phyloP scores from a whole-genome alignment of 1,140 invertebrate genomes.

The Caenorhabditis tropicalis region DNA sequence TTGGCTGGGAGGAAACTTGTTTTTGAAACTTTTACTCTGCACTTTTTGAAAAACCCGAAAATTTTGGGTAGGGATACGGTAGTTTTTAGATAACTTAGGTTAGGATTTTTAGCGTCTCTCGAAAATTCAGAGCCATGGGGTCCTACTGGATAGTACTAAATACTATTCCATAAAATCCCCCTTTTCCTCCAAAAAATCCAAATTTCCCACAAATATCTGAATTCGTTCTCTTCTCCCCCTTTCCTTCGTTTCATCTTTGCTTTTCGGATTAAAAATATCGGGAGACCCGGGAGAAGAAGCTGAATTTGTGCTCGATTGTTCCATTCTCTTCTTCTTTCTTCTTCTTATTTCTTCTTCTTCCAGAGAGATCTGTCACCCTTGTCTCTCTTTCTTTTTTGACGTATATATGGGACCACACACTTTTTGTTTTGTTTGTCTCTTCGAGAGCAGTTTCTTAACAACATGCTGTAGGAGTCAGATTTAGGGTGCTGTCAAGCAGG shows the following conservation, averaged over 20 bases:
- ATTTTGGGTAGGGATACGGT: too few species aligned
- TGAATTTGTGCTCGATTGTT: slow-evolving; percentile 34
- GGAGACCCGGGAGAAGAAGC: not conserved
- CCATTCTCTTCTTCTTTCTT: not conserved
- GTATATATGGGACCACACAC: not conserved
- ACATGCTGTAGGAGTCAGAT: too few species aligned
- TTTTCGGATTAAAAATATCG: slow-evolving; percentile 32
- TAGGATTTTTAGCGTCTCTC: too few species aligned
- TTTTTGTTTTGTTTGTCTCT: not conserved
- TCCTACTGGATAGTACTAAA: too few species aligned
- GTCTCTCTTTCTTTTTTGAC: not conserved
- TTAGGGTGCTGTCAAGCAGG: too few species aligned
- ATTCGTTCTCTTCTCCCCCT: not conserved
- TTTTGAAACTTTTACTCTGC: too few species aligned
- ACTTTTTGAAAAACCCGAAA: too few species aligned
- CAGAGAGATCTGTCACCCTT: not conserved
- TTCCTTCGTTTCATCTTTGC: not conserved
- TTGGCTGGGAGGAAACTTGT: too few species aligned
- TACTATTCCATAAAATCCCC: too few species aligned
- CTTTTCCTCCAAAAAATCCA: not conserved
- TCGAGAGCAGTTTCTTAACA: not conserved
- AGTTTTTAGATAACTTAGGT: too few species aligned
- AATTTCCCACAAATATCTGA: not conserved
- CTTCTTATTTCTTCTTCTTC: not conserved
- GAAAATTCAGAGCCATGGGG: too few species aligned